phyloP scores from a whole-genome alignment of 2,113 vertebrate genomes.

The Sinocyclocheilus rhinocerous region DNA sequence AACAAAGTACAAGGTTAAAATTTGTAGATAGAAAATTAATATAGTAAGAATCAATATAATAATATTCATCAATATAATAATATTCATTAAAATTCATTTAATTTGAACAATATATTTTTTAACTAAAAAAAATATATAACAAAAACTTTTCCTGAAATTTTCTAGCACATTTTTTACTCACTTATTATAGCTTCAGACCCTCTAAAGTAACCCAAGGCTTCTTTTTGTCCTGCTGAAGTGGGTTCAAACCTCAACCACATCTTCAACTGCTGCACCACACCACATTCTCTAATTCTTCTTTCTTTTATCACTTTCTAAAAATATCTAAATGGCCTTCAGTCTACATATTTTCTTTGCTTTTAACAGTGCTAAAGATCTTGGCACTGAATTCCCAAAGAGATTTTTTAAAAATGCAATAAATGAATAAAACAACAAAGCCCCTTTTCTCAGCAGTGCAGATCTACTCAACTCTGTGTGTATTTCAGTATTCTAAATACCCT shows the following conservation, averaged over 20 bases:
- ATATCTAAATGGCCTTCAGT: neutral
- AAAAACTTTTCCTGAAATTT: neutral
- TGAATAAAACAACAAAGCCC: constrained; percentile 20
- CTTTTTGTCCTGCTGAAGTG: neutral
- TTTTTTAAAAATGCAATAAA: neutral
- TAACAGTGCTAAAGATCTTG: neutral
- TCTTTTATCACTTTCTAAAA: neutral
- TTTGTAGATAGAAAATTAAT: too few species aligned
- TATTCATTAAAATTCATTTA: too few species aligned
- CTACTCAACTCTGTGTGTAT: neutral
- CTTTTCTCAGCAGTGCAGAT: constrained; percentile 2
- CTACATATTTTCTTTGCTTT: neutral
- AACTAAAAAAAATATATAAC: too few species aligned
- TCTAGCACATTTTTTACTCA: too few species aligned
- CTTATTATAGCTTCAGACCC: too few species aligned
- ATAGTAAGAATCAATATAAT: neutral
- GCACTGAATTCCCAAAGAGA: neutral
- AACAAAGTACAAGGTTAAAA: constrained; percentile 7
- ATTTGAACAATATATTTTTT: too few species aligned
- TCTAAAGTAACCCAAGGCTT: too few species aligned
- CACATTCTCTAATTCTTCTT: neutral
- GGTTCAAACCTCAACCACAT: neutral
- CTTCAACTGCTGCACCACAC: neutral
- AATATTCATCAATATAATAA: neutral
- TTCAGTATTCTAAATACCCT: constrained; percentile 5